Base-by-base conservation (phyloP, 2,888 invertebrate genomes). In the Philaethria dido region DNA sequence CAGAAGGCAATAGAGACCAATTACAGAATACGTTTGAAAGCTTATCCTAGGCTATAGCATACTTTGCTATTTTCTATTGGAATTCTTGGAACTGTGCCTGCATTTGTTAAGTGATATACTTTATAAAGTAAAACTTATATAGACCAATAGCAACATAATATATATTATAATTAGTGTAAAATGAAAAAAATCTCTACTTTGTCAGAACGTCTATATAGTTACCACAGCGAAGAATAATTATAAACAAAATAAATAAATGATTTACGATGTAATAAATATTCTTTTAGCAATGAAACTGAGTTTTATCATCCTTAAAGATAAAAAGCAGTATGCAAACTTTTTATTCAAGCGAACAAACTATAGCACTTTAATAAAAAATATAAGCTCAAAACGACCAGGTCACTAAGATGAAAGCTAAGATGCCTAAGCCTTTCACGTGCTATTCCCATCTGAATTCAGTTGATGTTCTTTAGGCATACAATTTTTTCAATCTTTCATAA, bases 401-500 rank as follows among this genome's bases (percentile, higher is more conserved):
- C 57, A 57, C 57, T 22, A 42, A 22, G 39, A 42, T 57, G 22
- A 57, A 57, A 57, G 57, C 57, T 16, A 42, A 42, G 57, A 57
- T 42, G 25, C 25, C 50, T 50, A 8, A 25, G 57, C 42, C 42
- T 57, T 57, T 57, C 22, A 57, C 42, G 39, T 25, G 20, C 25
- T 42, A 42, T 57, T 57, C 57, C 57, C 57, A 42, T 9, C 22
- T 16, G 57, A 25, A 39, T 22, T 42, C n/a, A 57, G 39, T 2
- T 57, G n/a, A 16, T 25, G 25, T 42, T 42, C 42, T 25, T 25
- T 57, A 39, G 57, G 11, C 25, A 20, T n/a, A 42, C 8, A 8
- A n/a, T 39, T 39, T n/a, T 39, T 57, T 22, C 9, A n/a, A n/a
- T 50, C 50, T 50, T 52, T 16, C 29, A 16, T 9, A 33, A 16